phyloP scores from a whole-genome alignment of 2,797 vertebrate genomes.

The Myotis planiceps region DNA sequence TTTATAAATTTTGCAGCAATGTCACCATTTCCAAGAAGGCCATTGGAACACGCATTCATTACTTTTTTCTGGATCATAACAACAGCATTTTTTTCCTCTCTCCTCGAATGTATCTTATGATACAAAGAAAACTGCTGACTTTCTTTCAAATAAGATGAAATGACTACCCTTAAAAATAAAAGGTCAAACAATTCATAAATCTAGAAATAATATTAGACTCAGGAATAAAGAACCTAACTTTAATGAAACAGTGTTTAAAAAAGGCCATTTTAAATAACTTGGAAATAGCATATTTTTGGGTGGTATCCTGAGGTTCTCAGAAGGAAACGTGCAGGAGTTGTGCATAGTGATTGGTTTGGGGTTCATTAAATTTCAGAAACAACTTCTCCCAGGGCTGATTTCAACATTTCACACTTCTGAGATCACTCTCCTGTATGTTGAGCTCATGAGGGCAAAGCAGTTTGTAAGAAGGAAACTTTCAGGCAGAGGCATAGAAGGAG shows the following conservation, averaged over 20 bases:
- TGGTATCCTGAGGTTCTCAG: neutral
- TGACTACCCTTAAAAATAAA: conserved; percentile 1
- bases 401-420: neutral
- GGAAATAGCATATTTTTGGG: neutral
- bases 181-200: neutral
- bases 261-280: conserved; percentile 13
- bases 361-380: neutral
- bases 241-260: neutral
- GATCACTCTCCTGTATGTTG: neutral
- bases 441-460: neutral
- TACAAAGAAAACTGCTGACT: neutral
- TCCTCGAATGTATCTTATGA: neutral
- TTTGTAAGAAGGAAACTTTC: neutral
- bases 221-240: conserved; percentile 15
- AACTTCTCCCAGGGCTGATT: neutral
- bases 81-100: neutral
- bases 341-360: neutral
- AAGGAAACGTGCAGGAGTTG: neutral
- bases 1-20: neutral
- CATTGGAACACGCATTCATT: neutral
- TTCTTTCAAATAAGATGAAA: conserved; percentile 6
- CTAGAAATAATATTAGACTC: neutral
- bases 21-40: neutral
- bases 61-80: neutral
- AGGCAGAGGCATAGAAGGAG: neutral